Percentiles rank a stretch among this genome's conserved stretches.
Conservation (phyloP, 2,113 vertebrate species). For the Poeciliopsis retropinna region DNA sequence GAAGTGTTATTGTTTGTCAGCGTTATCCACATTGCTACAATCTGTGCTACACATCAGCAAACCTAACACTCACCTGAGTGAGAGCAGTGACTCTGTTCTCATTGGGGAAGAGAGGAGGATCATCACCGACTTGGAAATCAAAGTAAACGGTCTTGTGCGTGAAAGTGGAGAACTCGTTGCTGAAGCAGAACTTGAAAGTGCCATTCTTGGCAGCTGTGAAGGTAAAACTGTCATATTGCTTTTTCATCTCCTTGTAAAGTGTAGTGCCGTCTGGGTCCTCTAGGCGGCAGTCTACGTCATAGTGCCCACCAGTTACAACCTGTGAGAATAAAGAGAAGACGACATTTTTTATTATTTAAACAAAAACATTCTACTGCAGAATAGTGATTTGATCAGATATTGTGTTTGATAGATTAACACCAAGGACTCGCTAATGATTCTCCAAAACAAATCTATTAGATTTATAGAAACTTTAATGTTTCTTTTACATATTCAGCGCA, state of each 20-base stretch:
- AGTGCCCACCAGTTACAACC: slow-evolving; percentile 98
- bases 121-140: slow-evolving; percentile 97
- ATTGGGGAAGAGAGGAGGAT: slow-evolving; percentile 95
- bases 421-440: too few relatives aligned
- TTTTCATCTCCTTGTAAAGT: slow-evolving; percentile 98
- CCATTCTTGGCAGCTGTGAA: slow-evolving; percentile 93
- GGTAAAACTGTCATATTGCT: slow-evolving; percentile 97
- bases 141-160: slow-evolving; percentile 99
- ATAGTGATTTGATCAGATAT: background rate
- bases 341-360: background rate
- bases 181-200: slow-evolving; percentile 98
- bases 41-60: background rate
- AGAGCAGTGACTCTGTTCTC: slow-evolving; percentile 96
- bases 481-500: background rate
- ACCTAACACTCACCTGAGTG: slow-evolving; percentile 86
- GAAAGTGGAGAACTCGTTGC: slow-evolving; percentile 98
- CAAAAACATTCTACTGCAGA: background rate
- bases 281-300: slow-evolving; percentile 96
- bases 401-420: too few relatives aligned
- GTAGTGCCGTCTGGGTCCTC: slow-evolving; percentile 91
- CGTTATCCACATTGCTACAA: background rate
- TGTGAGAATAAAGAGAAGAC: slow-evolving; percentile 49
- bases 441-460: too few relatives aligned
- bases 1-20: background rate
- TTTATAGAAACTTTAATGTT: too few relatives aligned